Base-by-base conservation (phyloP, 2,113 vertebrate species). In the Cyphomyrus plagiostoma region DNA sequence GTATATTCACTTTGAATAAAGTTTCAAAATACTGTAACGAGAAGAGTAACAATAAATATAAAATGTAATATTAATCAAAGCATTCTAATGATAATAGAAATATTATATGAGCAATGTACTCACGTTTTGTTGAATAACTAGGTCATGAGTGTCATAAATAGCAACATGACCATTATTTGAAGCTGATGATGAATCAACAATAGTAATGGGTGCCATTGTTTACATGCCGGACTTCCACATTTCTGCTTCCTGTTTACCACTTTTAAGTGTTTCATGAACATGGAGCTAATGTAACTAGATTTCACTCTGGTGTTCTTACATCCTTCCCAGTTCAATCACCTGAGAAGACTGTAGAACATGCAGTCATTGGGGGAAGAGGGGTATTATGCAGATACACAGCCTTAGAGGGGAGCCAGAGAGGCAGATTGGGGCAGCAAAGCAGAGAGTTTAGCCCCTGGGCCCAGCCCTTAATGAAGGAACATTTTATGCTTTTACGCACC, bases 41-140 rank as follows among this genome's bases (percentile, higher is more conserved):
- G 2, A n/a, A 74, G 30, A 39, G 26, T 17, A 30, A 39, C 17
- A 42, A 80, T 35, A 42, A 42, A 95, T 96, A 95, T 96, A 13
- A 84, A 23, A 84, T 48, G 45, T n/a, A 84, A 23, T 46, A 23
- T 23, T 48, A n/a, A 48, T 84, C 39, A 45, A 82, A 82, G 42
- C 5, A 10, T 10, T 82, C 8, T 21, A 17, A 48, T 48, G 6
- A 48, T n/a, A 46, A 48, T 48, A 45, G 35, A 83, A 48, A 84
- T 1, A 84, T 84, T 48, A 21, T n/a, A 46, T 26, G 45, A 42
- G 13, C 50, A 50, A 30, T 87, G 23, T 56, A 21, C 49, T 52
- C 15, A 53, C 0, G 17, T 56, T 84, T 87, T 87, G 30, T 21
- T 53, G n/a, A 87, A 19, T 35, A 35, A 56, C 8, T 87, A 49